Evolutionary conservation across 2,113 vertebrate species (phyloP).

Genomic region (Prinia subflava): DNA sequence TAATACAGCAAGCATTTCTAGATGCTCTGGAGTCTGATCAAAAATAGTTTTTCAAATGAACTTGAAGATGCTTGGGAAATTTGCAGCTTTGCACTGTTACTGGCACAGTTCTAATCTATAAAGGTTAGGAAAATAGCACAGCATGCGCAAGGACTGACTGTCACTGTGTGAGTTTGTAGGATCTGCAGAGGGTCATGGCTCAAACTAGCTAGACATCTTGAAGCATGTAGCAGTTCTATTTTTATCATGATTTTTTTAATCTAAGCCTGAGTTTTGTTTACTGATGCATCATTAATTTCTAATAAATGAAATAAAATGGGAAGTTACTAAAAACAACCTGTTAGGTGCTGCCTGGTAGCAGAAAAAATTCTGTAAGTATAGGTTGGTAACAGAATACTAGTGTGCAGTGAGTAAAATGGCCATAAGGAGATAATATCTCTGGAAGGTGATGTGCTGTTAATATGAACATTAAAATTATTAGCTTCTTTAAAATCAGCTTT

Average conservation of each 20-base stretch:
- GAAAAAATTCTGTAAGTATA: neutral
- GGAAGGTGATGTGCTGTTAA: neutral
- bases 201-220: neutral
- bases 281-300: neutral
- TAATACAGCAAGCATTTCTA: neutral
- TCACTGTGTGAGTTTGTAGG: neutral
- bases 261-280: neutral
- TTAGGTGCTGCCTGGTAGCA: neutral
- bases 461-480: neutral
- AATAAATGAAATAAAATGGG: neutral
- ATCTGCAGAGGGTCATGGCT: neutral
- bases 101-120: neutral
- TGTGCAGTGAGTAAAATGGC: neutral
- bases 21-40: neutral
- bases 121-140: neutral
- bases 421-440: neutral
- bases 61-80: neutral
- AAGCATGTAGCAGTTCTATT: neutral
- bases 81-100: neutral
- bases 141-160: neutral
- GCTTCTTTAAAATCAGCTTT: neutral
- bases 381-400: neutral
- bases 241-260: neutral
- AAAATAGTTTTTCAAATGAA: neutral
- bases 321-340: neutral